Conservation (phyloP, 1,140 invertebrate genomes). For the Lepidurus arcticus region DNA sequence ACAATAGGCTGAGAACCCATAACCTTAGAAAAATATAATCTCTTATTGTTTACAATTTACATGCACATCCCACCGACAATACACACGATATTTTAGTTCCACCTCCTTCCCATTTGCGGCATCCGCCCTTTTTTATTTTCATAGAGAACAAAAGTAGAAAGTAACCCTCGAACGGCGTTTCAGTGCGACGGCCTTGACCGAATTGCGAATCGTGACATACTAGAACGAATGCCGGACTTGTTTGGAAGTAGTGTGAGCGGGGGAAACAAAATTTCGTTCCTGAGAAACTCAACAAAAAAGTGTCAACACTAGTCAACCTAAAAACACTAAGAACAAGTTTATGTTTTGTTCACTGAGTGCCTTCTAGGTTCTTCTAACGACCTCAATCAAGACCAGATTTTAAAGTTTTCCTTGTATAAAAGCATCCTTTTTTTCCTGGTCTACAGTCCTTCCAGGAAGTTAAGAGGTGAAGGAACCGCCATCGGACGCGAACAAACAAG, state of each 20-base stretch:
- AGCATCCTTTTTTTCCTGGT: neutral
- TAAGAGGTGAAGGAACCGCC: neutral
- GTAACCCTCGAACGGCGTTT: neutral
- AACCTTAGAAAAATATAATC: neutral
- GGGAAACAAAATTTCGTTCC: neutral
- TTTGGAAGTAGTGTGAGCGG: neutral
- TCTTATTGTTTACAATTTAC: neutral
- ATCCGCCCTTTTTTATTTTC: neutral
- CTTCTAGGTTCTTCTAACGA: neutral
- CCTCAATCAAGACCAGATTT: neutral
- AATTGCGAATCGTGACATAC: neutral
- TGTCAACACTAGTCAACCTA: too few species aligned
- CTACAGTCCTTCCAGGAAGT: neutral
- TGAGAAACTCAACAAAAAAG: neutral
- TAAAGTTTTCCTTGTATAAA: neutral
- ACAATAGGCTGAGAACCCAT: conserved; percentile 68
- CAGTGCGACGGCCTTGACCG: neutral
- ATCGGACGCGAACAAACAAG: neutral
- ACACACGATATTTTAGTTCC: too few species aligned
- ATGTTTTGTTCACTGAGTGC: neutral
- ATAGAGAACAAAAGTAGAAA: neutral
- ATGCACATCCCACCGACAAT: too few species aligned
- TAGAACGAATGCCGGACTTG: neutral
- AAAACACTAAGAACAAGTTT: neutral
- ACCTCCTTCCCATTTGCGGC: too few species aligned